A percentile compares a stretch with the other conserved stretches of the same genome.
These are phyloP conservation scores for Orussus abietinus DNA, from an alignment of 1,140 invertebrate species.

Conservation along the genomic window DNA sequence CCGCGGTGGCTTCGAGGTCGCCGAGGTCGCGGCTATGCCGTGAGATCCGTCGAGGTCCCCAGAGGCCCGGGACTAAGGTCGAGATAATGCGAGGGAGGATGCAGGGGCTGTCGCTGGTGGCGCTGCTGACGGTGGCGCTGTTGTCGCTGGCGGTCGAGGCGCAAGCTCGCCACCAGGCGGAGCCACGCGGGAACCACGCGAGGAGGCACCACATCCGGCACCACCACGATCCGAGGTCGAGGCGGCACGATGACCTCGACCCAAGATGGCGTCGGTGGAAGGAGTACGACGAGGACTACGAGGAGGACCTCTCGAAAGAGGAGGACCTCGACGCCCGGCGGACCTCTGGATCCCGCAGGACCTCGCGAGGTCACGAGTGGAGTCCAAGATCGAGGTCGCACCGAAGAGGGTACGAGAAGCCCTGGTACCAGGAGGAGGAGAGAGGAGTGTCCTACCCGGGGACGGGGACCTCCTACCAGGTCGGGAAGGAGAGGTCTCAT, in stretches of 20 bases:
- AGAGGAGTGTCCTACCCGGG: too few species aligned
- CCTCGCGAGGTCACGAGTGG: not conserved
- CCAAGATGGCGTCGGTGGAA: slow-evolving; percentile 10
- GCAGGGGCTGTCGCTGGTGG: slow-evolving; percentile 19
- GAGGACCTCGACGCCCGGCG: not conserved
- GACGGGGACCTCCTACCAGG: too few species aligned
- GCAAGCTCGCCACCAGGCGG: too few species aligned
- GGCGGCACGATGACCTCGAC: slow-evolving; percentile 11
- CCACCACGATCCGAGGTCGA: slow-evolving; percentile 25
- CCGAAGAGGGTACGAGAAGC: not conserved
- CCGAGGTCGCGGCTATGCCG: slow-evolving; percentile 19
- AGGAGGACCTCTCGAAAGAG: slow-evolving; percentile 16
- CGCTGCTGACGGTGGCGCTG: slow-evolving; percentile 21
- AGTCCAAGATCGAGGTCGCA: not conserved
- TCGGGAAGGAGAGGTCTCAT: too few species aligned
- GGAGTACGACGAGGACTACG: slow-evolving; percentile 13
- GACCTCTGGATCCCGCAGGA: not conserved
- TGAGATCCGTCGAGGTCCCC: slow-evolving; percentile 1
- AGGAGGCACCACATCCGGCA: slow-evolving; percentile 37
- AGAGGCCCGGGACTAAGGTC: not conserved
- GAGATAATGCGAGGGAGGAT: slow-evolving; percentile 26
- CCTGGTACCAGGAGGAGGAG: slow-evolving; percentile 14
- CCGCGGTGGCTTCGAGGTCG: too few species aligned
- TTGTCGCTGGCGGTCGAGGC: too few species aligned
- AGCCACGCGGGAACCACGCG: slow-evolving; percentile 19